Evolutionary conservation across 2,888 invertebrate genomes (phyloP).

Genomic region (Drosophila mercatorum): DNA sequence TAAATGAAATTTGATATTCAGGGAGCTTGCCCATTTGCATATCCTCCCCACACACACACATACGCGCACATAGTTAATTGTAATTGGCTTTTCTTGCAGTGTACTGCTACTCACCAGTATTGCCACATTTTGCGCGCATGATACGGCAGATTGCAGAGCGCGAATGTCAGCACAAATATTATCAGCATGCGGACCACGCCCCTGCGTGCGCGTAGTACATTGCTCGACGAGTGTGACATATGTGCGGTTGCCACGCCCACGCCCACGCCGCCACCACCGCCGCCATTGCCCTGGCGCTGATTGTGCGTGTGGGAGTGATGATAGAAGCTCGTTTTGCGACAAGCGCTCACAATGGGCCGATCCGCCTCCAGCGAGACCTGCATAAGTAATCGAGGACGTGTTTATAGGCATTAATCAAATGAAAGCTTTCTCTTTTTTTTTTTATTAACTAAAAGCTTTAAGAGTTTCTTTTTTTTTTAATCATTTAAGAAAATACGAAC

Average conservation of each 20-base stretch:
- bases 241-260: conserved; percentile 85
- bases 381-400: conserved; percentile 35
- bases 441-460: neutral
- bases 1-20: neutral
- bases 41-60: neutral
- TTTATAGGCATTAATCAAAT: conserved; percentile 21
- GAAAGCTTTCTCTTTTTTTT: neutral
- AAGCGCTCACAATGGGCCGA: conserved; percentile 83
- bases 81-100: neutral
- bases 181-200: conserved; percentile 96
- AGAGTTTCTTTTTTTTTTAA: neutral
- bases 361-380: conserved; percentile 85
- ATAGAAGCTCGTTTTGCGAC: conserved; percentile 84
- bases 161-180: conserved; percentile 94
- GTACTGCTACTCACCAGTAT: conserved; percentile 87
- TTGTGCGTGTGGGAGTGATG: conserved; percentile 82
- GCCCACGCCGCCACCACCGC: conserved; percentile 30
- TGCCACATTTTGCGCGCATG: conserved; percentile 95
- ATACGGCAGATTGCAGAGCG: conserved; percentile 94
- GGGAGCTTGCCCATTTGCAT: neutral
- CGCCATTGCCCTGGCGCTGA: conserved; percentile 79
- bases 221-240: conserved; percentile 89
- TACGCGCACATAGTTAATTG: too few relatives aligned
- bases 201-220: conserved; percentile 91
- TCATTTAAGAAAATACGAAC: conserved; percentile 57